Evolutionary conservation across 2,113 vertebrate genomes (phyloP).

Genomic region (Anoura caudifer): DNA sequence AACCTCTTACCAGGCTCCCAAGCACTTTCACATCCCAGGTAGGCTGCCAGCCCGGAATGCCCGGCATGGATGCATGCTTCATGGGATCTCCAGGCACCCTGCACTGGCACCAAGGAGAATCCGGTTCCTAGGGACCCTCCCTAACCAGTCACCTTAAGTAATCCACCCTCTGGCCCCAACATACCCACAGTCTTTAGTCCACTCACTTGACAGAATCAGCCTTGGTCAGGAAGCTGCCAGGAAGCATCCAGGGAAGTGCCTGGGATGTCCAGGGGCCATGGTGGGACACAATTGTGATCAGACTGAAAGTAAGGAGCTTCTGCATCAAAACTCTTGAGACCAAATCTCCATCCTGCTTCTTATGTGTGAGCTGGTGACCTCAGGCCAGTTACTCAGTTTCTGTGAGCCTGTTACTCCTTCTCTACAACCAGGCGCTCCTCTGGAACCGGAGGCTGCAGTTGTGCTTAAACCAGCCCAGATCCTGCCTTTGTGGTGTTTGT

Average conservation of each 20-base stretch:
- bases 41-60: slow-evolving; percentile 80
- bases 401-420: not conserved
- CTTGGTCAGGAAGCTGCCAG: not conserved
- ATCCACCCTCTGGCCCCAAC: not conserved
- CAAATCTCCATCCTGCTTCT: not conserved
- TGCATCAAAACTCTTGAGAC: not conserved
- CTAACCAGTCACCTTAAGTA: not conserved
- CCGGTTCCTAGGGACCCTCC: not conserved
- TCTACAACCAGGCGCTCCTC: not conserved
- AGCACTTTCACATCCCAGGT: slow-evolving; percentile 99
- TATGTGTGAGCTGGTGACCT: not conserved
- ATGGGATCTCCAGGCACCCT: not conserved
- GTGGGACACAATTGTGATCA: not conserved
- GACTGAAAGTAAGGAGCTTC: not conserved
- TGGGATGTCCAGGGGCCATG: fast-evolving
- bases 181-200: not conserved
- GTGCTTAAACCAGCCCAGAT: not conserved
- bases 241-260: not conserved
- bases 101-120: not conserved
- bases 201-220: not conserved
- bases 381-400: not conserved
- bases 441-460: not conserved
- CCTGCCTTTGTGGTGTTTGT: not conserved
- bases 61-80: slow-evolving; percentile 64
- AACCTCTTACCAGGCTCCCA: slow-evolving; percentile 97